These are phyloP conservation scores for Triops cancriformis DNA, from an alignment of 1,140 invertebrate species.

Conservation along the genomic window DNA sequence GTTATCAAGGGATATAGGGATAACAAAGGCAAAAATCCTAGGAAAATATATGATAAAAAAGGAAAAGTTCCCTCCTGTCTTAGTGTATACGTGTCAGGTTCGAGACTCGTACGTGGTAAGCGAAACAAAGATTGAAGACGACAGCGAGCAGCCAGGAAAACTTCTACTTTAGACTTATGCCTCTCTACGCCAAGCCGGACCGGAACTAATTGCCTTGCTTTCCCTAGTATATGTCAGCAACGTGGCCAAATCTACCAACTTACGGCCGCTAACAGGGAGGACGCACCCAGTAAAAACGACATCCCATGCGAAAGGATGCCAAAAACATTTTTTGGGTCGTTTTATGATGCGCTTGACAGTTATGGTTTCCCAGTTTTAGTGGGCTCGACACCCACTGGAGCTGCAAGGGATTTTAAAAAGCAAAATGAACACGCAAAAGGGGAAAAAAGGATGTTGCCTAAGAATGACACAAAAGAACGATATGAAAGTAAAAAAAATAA, in stretches of 20 bases:
- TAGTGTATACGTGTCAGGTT: neutral
- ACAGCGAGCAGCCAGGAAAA: neutral
- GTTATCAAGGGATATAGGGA: neutral
- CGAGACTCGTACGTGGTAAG: neutral
- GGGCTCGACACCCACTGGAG: neutral
- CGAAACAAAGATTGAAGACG: neutral
- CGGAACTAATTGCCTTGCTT: constrained; percentile 13
- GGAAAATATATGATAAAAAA: neutral
- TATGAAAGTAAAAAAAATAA: no score
- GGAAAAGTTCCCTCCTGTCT: neutral
- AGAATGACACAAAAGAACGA: neutral
- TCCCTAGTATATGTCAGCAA: constrained; percentile 11
- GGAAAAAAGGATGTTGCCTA: neutral
- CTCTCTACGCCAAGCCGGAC: neutral
- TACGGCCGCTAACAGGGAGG: constrained; percentile 7
- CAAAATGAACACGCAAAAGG: neutral
- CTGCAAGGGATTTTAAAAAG: neutral
- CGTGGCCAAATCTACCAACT: neutral
- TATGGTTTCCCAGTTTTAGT: neutral
- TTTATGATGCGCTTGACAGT: neutral
- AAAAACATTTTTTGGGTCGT: neutral
- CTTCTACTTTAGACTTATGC: neutral
- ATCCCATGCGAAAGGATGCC: constrained; percentile 10
- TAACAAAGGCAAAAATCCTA: neutral
- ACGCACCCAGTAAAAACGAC: neutral